Percentiles rank a stretch among this genome's conserved stretches.
These are phyloP conservation scores for Pomacea canaliculata DNA, from an alignment of 2,888 invertebrate genomes.

Conservation along the genomic window DNA sequence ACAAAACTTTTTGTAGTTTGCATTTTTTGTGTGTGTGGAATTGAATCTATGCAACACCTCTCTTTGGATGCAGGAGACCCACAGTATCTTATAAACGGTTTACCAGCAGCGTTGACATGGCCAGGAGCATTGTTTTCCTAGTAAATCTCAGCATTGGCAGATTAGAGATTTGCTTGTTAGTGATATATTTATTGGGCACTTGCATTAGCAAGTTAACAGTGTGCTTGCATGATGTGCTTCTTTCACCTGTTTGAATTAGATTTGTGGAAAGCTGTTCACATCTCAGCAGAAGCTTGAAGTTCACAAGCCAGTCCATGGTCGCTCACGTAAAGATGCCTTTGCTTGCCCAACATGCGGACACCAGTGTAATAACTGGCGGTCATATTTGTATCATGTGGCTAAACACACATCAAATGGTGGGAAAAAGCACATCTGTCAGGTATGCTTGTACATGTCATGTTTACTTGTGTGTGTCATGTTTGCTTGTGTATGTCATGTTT, in stretches of 20 bases:
- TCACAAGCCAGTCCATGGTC: constrained; percentile 34
- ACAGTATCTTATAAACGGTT: too few relatives aligned
- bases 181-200: too few relatives aligned
- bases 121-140: too few relatives aligned
- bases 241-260: not conserved
- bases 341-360: constrained; percentile 33
- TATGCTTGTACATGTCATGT: not conserved
- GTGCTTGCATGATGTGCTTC: not conserved
- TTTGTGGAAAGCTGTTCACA: constrained; percentile 37
- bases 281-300: constrained; percentile 35
- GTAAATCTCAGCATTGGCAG: too few relatives aligned
- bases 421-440: constrained; percentile 29
- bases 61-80: too few relatives aligned
- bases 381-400: constrained; percentile 36
- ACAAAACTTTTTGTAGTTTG: too few relatives aligned
- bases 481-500: too few relatives aligned
- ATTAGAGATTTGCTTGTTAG: too few relatives aligned
- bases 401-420: constrained; percentile 36
- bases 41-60: too few relatives aligned
- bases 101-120: too few relatives aligned
- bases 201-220: not conserved
- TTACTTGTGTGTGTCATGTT: not conserved
- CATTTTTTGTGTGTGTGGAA: too few relatives aligned
- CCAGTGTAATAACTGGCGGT: constrained; percentile 34
- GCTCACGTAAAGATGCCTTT: constrained; percentile 33